Evolutionary conservation across 1,140 invertebrate species (phyloP).

Genomic region (Aphidius ervi): DNA sequence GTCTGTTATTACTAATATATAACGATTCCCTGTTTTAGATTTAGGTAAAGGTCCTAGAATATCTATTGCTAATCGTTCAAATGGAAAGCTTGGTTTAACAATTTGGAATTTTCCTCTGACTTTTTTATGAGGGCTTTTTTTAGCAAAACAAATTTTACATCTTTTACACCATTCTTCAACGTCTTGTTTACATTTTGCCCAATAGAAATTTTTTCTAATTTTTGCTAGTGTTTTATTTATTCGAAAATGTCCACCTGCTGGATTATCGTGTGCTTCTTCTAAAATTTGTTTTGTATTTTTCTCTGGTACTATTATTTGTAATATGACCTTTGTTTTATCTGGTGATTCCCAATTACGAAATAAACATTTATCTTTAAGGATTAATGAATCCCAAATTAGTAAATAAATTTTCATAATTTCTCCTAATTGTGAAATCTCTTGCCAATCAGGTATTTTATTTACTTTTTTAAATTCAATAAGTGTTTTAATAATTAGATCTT

Average conservation of each 20-base stretch:
- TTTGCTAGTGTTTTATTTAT: no score
- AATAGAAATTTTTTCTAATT: no score
- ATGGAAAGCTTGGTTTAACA: conserved; percentile 11
- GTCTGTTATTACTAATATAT: neutral
- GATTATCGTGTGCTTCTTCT: no score
- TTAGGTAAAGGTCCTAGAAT: conserved; percentile 4
- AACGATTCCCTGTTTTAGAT: neutral
- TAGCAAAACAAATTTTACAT: no score
- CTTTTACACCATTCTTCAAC: no score
- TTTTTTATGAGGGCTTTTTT: conserved; percentile 25
- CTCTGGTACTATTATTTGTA: neutral
- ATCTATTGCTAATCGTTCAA: neutral
- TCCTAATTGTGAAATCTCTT: no score
- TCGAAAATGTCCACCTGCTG: no score
- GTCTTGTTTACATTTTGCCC: no score
- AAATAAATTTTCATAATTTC: no score
- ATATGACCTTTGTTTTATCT: neutral
- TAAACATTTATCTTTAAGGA: neutral
- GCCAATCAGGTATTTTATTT: neutral
- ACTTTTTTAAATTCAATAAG: conserved; percentile 4
- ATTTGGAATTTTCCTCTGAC: conserved; percentile 22
- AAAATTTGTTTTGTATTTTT: no score
- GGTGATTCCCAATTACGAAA: conserved; percentile 4
- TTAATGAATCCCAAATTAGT: no score
- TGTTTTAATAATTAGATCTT: neutral